Conservation (phyloP, 2,797 vertebrate genomes). For the Anomalospiza imberbis region DNA sequence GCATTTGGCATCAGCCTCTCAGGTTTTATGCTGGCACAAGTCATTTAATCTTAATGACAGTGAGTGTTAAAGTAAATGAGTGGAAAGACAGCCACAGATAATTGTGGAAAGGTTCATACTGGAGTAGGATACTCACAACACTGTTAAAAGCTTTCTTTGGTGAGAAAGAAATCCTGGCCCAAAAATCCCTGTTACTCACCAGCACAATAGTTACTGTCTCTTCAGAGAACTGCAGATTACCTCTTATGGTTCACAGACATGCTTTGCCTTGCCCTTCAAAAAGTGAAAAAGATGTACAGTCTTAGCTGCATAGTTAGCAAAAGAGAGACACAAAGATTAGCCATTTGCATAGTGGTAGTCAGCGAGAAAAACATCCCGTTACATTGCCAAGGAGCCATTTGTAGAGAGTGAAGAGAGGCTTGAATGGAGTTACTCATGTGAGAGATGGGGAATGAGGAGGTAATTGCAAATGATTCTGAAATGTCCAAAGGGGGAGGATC, state of each 20-base stretch:
- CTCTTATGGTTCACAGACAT: background rate
- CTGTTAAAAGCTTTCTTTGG: background rate
- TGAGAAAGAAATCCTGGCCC: background rate
- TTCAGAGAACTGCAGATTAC: background rate
- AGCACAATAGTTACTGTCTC: background rate
- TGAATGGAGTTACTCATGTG: constrained; percentile 50
- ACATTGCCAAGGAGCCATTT: background rate
- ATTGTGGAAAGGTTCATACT: background rate
- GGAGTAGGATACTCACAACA: background rate
- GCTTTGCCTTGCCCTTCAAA: background rate
- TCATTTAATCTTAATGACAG: background rate
- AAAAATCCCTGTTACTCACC: background rate
- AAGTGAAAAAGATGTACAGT: background rate
- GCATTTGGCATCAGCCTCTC: background rate
- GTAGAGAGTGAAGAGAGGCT: background rate
- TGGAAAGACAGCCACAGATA: background rate
- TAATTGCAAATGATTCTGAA: constrained; percentile 10
- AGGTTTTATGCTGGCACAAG: background rate
- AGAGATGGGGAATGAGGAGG: background rate
- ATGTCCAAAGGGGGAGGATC: background rate
- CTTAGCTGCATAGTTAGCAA: background rate
- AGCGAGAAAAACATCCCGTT: background rate
- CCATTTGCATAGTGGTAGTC: constrained; percentile 2
- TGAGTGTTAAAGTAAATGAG: background rate
- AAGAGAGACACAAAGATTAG: background rate